These are phyloP conservation scores for Xiphorhynchus erythropygius DNA, from an alignment of 2,797 vertebrate genomes.

Conservation along the genomic window DNA sequence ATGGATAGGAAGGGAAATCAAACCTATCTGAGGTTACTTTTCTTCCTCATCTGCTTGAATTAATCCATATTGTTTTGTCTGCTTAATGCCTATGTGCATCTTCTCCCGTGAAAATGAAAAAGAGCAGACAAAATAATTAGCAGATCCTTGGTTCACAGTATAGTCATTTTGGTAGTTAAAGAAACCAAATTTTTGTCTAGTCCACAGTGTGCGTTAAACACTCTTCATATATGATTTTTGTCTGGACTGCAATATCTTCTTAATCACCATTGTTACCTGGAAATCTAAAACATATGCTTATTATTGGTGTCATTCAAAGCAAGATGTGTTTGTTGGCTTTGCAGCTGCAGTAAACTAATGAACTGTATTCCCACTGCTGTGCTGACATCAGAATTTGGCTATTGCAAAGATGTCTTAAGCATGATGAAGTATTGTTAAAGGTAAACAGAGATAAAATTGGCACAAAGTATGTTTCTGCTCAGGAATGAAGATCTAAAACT, in stretches of 20 bases:
- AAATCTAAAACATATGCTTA: conserved; percentile 15
- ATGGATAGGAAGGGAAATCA: background rate
- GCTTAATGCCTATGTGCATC: background rate
- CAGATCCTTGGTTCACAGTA: background rate
- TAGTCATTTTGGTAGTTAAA: background rate
- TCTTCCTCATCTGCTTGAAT: background rate
- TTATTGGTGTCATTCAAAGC: conserved; percentile 5
- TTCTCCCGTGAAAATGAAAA: background rate
- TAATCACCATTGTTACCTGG: background rate
- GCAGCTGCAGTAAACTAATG: conserved; percentile 27
- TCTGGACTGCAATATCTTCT: background rate
- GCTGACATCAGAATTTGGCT: conserved; percentile 35
- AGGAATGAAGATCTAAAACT: background rate
- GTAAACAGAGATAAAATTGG: background rate
- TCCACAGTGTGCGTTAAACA: background rate
- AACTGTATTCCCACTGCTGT: conserved; percentile 25
- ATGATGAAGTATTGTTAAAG: background rate
- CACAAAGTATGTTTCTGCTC: background rate
- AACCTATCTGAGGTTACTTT: background rate
- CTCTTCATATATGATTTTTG: background rate
- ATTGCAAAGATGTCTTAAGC: background rate
- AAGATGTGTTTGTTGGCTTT: background rate
- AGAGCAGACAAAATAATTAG: background rate
- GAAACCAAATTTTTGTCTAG: background rate
- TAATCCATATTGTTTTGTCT: background rate